These are phyloP conservation scores for Alexandromys fortis DNA, from an alignment of 2,113 vertebrate species.

Conservation along the genomic window DNA sequence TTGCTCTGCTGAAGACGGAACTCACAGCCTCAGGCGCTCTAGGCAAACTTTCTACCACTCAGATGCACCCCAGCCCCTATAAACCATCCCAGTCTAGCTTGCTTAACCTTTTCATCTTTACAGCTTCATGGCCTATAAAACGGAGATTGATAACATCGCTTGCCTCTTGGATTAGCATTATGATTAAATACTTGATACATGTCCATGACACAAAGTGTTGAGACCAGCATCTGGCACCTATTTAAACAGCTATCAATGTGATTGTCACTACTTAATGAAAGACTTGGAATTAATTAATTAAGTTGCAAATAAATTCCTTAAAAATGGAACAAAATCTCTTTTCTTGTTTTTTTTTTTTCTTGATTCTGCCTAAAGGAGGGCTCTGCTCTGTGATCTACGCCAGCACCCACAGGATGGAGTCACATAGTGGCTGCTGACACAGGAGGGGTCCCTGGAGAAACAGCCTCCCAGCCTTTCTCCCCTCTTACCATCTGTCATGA, in stretches of 20 bases:
- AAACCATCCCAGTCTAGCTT: neutral
- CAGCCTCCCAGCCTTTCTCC: neutral
- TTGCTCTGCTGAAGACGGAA: neutral
- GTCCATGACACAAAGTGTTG: no score
- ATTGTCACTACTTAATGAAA: neutral
- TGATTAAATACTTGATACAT: neutral
- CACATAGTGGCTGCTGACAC: fast-evolving
- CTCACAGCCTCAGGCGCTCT: no score
- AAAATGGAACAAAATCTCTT: neutral
- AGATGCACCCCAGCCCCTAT: neutral
- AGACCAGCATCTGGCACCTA: neutral
- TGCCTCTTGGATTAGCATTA: neutral
- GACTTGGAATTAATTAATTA: neutral
- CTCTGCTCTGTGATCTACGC: neutral
- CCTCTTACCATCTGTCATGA: neutral
- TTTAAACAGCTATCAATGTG: neutral
- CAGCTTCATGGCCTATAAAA: neutral
- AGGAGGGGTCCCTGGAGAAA: neutral
- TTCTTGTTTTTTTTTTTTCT: neutral
- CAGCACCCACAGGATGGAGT: neutral
- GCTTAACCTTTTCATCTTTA: neutral
- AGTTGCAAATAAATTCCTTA: neutral
- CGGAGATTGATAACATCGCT: neutral
- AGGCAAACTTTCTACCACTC: neutral
- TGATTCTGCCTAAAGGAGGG: neutral